Percentiles rank a stretch among this genome's conserved stretches.
These are phyloP conservation scores for Amiota mariae DNA, from an alignment of 2,888 invertebrate genomes.

Conservation along the genomic window DNA sequence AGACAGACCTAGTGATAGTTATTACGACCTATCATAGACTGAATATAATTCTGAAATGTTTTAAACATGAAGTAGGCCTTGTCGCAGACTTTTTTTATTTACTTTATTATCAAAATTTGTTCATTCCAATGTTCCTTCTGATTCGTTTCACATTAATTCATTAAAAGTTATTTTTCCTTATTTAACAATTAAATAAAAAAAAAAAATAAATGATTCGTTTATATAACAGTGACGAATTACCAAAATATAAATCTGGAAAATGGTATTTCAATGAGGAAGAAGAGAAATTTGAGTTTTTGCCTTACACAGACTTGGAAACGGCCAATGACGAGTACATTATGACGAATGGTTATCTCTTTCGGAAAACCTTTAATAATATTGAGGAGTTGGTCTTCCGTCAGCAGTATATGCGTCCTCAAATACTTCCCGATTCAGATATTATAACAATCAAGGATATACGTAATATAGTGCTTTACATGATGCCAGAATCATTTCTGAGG, in stretches of 20 bases:
- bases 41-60: too few species aligned
- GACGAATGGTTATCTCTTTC: conserved; percentile 54
- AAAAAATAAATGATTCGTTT: conserved; percentile 51
- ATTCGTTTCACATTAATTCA: too few species aligned
- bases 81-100: too few species aligned
- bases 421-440: conserved; percentile 53
- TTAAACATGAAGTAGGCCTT: too few species aligned
- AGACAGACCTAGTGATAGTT: too few species aligned
- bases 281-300: conserved; percentile 47
- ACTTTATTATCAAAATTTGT: too few species aligned
- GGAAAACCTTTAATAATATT: conserved; percentile 53
- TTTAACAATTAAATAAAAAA: too few species aligned
- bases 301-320: conserved; percentile 29
- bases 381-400: conserved; percentile 61
- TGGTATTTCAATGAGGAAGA: conserved; percentile 54
- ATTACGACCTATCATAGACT: too few species aligned
- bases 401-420: conserved; percentile 53
- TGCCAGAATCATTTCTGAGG: conserved; percentile 55
- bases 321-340: conserved; percentile 41
- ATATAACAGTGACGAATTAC: conserved; percentile 53
- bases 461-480: conserved; percentile 60
- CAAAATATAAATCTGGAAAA: conserved; percentile 55
- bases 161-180: too few species aligned
- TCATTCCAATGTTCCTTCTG: too few species aligned
- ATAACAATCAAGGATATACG: conserved; percentile 64